These are phyloP conservation scores for Drosophila persimilis DNA, from an alignment of 1,140 invertebrate species.

Conservation along the genomic window DNA sequence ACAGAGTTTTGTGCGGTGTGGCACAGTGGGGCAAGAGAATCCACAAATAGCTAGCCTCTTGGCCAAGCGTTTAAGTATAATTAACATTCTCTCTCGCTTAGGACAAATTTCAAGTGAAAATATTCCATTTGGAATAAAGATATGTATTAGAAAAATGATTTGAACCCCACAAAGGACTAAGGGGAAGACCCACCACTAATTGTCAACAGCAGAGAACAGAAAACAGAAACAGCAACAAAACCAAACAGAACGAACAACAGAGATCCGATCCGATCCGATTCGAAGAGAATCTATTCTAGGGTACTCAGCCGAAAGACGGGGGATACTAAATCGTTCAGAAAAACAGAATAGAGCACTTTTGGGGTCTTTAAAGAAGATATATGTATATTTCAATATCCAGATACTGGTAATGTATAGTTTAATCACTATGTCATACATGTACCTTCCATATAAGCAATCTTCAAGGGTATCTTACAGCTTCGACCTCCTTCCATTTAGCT, in stretches of 20 bases:
- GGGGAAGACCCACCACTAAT: conserved; percentile 61
- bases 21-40: conserved; percentile 4
- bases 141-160: conserved; percentile 73
- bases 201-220: conserved; percentile 62
- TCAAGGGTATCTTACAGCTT: too few species aligned
- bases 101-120: conserved; percentile 45
- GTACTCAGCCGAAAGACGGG: neutral
- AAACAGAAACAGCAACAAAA: neutral
- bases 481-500: too few species aligned
- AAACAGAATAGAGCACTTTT: too few species aligned
- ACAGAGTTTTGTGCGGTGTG: conserved; percentile 18
- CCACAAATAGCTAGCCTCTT: neutral
- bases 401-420: too few species aligned
- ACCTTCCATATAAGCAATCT: too few species aligned
- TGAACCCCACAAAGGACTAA: conserved; percentile 18
- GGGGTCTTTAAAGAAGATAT: too few species aligned
- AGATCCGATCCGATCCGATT: too few species aligned
- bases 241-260: neutral
- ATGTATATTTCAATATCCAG: too few species aligned
- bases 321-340: neutral
- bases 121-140: conserved; percentile 37
- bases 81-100: conserved; percentile 30
- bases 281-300: conserved; percentile 23
- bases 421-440: neutral
- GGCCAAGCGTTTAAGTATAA: conserved; percentile 24